A percentile compares a stretch with the other conserved stretches of the same genome.
Conservation (phyloP, 1,140 invertebrate genomes). For the Protaetia brevitarsis region DNA sequence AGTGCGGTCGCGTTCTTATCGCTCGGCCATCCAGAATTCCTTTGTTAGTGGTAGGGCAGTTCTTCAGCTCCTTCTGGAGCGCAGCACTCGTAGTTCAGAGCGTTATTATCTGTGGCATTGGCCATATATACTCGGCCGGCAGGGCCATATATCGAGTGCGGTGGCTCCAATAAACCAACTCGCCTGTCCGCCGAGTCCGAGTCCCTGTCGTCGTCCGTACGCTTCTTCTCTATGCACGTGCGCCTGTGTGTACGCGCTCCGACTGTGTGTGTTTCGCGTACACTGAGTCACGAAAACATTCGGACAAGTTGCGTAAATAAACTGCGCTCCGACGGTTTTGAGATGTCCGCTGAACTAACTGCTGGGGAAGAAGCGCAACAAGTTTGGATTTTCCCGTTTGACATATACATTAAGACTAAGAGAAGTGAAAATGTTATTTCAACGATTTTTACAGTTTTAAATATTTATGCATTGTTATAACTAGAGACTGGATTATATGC, state of each 20-base stretch:
- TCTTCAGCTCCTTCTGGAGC: constrained; percentile 16
- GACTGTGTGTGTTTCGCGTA: neutral
- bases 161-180: constrained; percentile 28
- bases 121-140: constrained; percentile 27
- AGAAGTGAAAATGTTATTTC: too few species aligned
- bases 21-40: constrained; percentile 14
- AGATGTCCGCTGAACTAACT: too few species aligned
- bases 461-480: too few species aligned
- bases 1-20: constrained; percentile 16
- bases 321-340: too few species aligned
- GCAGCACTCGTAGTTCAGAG: constrained; percentile 27
- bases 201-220: constrained; percentile 22
- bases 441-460: too few species aligned
- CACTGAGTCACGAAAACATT: neutral
- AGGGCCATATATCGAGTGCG: constrained; percentile 24
- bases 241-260: neutral
- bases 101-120: constrained; percentile 29
- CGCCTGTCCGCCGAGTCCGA: constrained; percentile 21
- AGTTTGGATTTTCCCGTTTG: too few species aligned
- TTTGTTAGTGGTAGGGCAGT: constrained; percentile 15
- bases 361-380: too few species aligned
- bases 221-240: constrained; percentile 9
- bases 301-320: neutral
- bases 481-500: too few species aligned
- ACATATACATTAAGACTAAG: too few species aligned